Evolutionary conservation across 2,888 invertebrate species (phyloP).

Genomic region (Eupeodes latifasciatus): DNA sequence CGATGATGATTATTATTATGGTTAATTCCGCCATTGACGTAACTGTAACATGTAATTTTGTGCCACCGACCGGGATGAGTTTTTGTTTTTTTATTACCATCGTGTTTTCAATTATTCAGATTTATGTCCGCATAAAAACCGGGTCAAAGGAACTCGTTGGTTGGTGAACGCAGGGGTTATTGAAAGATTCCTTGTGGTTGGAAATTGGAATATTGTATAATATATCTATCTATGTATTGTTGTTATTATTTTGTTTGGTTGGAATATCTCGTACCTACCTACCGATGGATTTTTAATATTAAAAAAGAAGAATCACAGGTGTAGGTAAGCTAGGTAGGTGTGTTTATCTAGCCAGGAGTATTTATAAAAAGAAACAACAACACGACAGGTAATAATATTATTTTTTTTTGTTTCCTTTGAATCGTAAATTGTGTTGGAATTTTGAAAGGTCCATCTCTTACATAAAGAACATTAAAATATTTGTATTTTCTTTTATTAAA

Average conservation of each 20-base stretch:
- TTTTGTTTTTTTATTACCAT: conserved; percentile 51
- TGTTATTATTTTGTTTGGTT: background rate
- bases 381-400: conserved; percentile 4
- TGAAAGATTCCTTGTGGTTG: conserved; percentile 30
- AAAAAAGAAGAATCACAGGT: conserved; percentile 2
- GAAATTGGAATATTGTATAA: conserved; percentile 5
- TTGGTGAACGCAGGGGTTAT: conserved; percentile 1
- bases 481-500: background rate
- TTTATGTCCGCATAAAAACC: conserved; percentile 59
- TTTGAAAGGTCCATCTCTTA: background rate
- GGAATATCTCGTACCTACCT: background rate
- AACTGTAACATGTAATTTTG: conserved; percentile 47
- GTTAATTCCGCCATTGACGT: conserved; percentile 67
- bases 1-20: conserved; percentile 72
- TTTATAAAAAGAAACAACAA: background rate
- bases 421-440: conserved; percentile 16
- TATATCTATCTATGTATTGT: background rate
- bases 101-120: conserved; percentile 67
- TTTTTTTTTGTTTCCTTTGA: conserved; percentile 13
- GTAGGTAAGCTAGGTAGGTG: background rate
- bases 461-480: conserved; percentile 4
- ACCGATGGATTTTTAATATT: conserved; percentile 36
- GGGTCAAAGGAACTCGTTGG: conserved; percentile 30
- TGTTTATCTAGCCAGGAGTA: background rate
- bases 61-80: conserved; percentile 7